phyloP scores from a whole-genome alignment of 2,888 invertebrate genomes.

The Vesta saturnalis region DNA sequence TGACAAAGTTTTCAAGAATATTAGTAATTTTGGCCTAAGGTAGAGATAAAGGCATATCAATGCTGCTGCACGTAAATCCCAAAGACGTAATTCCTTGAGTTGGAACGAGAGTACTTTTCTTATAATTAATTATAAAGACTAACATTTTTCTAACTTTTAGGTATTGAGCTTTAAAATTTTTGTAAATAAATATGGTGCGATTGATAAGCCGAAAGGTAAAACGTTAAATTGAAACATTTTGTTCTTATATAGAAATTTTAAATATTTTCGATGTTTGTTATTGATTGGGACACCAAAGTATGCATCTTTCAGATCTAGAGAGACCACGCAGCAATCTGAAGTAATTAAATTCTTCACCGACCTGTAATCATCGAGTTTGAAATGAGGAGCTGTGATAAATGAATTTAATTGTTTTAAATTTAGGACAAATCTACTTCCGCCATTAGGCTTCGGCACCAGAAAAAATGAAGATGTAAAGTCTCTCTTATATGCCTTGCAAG shows the following conservation, averaged over 20 bases:
- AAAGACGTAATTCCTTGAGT: conserved; percentile 31
- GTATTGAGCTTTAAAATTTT: conserved; percentile 43
- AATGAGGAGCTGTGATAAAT: no score
- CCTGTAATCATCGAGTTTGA: no score
- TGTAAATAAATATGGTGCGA: conserved; percentile 45
- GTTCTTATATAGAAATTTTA: neutral
- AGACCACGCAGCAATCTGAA: no score
- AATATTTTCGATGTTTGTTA: neutral
- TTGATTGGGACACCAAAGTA: no score
- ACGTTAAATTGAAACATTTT: conserved; percentile 16
- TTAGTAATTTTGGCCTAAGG: neutral
- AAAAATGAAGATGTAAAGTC: no score
- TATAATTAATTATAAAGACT: conserved; percentile 40
- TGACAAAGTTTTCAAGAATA: neutral
- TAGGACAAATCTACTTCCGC: no score
- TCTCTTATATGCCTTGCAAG: no score
- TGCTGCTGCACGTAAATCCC: conserved; percentile 29
- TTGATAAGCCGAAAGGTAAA: conserved; percentile 45
- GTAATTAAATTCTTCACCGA: conserved; percentile 39
- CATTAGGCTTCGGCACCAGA: no score
- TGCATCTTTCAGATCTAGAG: no score
- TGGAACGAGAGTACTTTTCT: conserved; percentile 34
- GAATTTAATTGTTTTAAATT: no score
- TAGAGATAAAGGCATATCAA: conserved; percentile 16
- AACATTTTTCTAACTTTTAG: conserved; percentile 32